These are phyloP conservation scores for Andricus curvator DNA, from an alignment of 2,888 invertebrate species.

Conservation along the genomic window DNA sequence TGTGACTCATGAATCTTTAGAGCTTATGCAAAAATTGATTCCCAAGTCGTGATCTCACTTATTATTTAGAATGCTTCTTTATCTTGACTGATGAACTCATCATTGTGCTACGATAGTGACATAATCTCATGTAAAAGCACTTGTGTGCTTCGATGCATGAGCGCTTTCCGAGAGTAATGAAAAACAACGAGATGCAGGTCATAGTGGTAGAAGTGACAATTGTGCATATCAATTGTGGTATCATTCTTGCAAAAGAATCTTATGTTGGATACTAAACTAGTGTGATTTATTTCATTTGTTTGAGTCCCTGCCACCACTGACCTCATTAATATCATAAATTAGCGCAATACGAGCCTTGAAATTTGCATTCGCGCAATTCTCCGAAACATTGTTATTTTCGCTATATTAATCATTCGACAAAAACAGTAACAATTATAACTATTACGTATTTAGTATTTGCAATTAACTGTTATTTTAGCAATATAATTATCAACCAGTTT, in stretches of 20 bases:
- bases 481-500: neutral
- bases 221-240: slow-evolving; percentile 20
- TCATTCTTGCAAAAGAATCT: neutral
- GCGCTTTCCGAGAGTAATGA: slow-evolving; percentile 42
- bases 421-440: neutral
- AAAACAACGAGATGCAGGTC: slow-evolving; percentile 17
- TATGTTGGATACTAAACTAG: neutral
- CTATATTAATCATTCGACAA: neutral
- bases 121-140: slow-evolving; percentile 53
- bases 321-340: slow-evolving; percentile 12
- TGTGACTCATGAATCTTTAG: neutral
- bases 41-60: slow-evolving; percentile 39
- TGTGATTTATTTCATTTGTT: slow-evolving; percentile 18
- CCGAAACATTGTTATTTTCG: neutral
- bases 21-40: slow-evolving; percentile 46
- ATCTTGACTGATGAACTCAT: slow-evolving; percentile 64
- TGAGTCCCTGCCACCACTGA: neutral
- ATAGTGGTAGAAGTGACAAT: slow-evolving; percentile 22
- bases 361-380: neutral
- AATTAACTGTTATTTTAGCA: neutral
- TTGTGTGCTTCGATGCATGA: slow-evolving; percentile 45
- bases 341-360: slow-evolving; percentile 6
- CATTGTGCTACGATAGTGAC: slow-evolving; percentile 58
- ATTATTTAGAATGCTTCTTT: slow-evolving; percentile 51
- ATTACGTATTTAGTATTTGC: neutral